These are phyloP conservation scores for Cydia fagiglandana DNA, from an alignment of 1,140 invertebrate genomes.

Conservation along the genomic window DNA sequence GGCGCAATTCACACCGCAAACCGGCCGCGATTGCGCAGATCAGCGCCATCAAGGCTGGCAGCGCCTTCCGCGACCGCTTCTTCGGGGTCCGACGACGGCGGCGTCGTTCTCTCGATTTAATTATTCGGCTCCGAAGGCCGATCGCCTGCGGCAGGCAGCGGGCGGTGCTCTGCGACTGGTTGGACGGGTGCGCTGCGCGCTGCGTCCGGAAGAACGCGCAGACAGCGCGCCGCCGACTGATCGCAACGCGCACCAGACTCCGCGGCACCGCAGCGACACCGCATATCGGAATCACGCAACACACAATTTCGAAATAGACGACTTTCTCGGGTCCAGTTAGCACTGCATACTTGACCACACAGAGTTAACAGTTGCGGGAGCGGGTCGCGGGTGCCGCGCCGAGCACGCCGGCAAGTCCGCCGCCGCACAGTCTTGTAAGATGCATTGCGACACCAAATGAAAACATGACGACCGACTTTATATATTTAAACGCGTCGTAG, in stretches of 20 bases:
- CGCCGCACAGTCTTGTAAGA: slow-evolving; percentile 33
- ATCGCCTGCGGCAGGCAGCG: slow-evolving; percentile 72
- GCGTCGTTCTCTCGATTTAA: slow-evolving; percentile 68
- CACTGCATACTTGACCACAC: slow-evolving; percentile 54
- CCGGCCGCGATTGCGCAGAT: slow-evolving; percentile 73
- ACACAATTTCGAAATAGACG: slow-evolving; percentile 72
- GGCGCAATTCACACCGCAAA: slow-evolving; percentile 65
- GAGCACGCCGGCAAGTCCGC: slow-evolving; percentile 33
- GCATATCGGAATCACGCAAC: slow-evolving; percentile 67
- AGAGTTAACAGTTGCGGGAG: slow-evolving; percentile 44
- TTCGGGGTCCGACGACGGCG: slow-evolving; percentile 54
- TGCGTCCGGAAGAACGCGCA: slow-evolving; percentile 66
- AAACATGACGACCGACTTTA: slow-evolving; percentile 29
- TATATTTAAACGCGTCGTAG: slow-evolving; percentile 31
- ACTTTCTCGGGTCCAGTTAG: slow-evolving; percentile 69
- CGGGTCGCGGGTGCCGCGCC: slow-evolving; percentile 42
- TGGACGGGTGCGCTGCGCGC: slow-evolving; percentile 67
- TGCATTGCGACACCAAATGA: slow-evolving; percentile 30
- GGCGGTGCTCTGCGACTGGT: slow-evolving; percentile 71
- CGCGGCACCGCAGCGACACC: slow-evolving; percentile 71
- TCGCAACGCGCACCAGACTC: slow-evolving; percentile 65
- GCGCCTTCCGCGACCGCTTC: slow-evolving; percentile 70
- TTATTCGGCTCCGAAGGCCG: slow-evolving; percentile 75
- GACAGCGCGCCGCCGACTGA: slow-evolving; percentile 74
- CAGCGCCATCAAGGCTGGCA: slow-evolving; percentile 75